A percentile compares a stretch with the other conserved stretches of the same genome.
phyloP scores from a whole-genome alignment of 1,140 invertebrate species.

The Cydia amplana region DNA sequence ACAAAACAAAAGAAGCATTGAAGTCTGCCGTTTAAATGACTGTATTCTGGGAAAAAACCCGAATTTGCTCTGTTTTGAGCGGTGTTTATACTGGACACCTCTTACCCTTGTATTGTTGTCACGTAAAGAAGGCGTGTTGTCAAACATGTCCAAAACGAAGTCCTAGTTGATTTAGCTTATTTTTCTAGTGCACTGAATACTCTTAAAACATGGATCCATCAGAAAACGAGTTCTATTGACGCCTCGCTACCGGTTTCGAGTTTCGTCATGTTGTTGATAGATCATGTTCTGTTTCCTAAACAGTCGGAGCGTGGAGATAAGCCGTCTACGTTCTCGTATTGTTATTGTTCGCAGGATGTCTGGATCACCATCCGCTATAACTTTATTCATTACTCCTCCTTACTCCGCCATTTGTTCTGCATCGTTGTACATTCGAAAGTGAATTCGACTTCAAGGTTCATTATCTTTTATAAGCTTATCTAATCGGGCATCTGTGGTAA shows the following conservation, averaged over 20 bases:
- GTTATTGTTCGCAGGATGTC: slow-evolving; percentile 44
- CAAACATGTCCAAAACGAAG: neutral
- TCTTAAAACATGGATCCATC: neutral
- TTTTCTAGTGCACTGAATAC: neutral
- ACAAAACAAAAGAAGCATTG: slow-evolving; percentile 16
- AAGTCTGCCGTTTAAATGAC: neutral
- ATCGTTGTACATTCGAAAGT: slow-evolving; percentile 26
- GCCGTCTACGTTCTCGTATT: slow-evolving; percentile 38
- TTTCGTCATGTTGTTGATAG: slow-evolving; percentile 10
- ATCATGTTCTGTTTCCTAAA: slow-evolving; percentile 29
- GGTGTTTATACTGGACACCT: neutral
- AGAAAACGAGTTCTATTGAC: slow-evolving; percentile 8
- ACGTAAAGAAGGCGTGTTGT: neutral
- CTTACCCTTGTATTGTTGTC: neutral
- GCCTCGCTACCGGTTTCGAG: neutral
- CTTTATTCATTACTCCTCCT: slow-evolving; percentile 29
- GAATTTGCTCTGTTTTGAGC: neutral
- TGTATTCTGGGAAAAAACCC: neutral
- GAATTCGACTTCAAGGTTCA: slow-evolving; percentile 25
- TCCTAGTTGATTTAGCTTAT: too few species aligned
- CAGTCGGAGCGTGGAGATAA: slow-evolving; percentile 30
- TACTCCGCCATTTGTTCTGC: slow-evolving; percentile 21
- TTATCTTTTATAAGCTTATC: slow-evolving; percentile 24
- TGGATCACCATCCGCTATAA: slow-evolving; percentile 45
- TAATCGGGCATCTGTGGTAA: slow-evolving; percentile 16